Evolutionary conservation across 2,888 invertebrate species (phyloP).

Genomic region (Drosophila flavopinicola): DNA sequence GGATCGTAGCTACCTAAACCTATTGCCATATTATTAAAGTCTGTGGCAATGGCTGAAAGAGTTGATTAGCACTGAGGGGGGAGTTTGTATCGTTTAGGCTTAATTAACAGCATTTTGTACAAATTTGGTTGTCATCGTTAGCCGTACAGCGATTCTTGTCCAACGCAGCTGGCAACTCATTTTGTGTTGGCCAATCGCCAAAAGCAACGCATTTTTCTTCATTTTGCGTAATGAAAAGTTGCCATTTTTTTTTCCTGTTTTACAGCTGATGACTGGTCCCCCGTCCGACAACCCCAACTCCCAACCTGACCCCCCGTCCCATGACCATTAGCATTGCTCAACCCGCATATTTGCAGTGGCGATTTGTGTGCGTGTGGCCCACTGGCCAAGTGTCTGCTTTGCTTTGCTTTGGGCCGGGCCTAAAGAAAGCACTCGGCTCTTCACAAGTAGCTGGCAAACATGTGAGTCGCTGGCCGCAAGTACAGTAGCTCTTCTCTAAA

Average conservation of each 20-base stretch:
- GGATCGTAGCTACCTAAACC: slow-evolving; percentile 10
- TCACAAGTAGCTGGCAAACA: slow-evolving; percentile 27
- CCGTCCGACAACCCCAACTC: too few relatives aligned
- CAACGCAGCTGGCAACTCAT: slow-evolving; percentile 16
- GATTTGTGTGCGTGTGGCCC: slow-evolving; percentile 5
- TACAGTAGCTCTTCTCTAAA: too few relatives aligned
- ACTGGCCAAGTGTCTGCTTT: slow-evolving; percentile 29
- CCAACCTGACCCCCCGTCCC: not conserved
- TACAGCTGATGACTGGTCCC: slow-evolving; percentile 30
- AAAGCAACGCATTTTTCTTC: slow-evolving; percentile 9
- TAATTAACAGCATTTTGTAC: slow-evolving; percentile 47
- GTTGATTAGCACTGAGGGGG: too few relatives aligned
- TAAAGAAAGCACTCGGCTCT: slow-evolving; percentile 22
- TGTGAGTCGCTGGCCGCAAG: not conserved
- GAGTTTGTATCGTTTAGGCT: slow-evolving; percentile 15
- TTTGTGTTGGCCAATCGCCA: slow-evolving; percentile 31
- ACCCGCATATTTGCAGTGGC: slow-evolving; percentile 19
- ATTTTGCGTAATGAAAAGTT: slow-evolving; percentile 52
- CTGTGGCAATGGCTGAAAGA: not conserved
- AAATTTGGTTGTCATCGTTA: slow-evolving; percentile 55
- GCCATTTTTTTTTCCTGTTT: slow-evolving; percentile 21
- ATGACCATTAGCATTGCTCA: slow-evolving; percentile 18
- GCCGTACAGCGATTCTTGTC: slow-evolving; percentile 20
- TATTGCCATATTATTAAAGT: not conserved
- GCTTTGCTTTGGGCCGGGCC: slow-evolving; percentile 13